Evolutionary conservation across 2,113 vertebrate genomes (phyloP).

Genomic region (Ceratotherium simum): DNA sequence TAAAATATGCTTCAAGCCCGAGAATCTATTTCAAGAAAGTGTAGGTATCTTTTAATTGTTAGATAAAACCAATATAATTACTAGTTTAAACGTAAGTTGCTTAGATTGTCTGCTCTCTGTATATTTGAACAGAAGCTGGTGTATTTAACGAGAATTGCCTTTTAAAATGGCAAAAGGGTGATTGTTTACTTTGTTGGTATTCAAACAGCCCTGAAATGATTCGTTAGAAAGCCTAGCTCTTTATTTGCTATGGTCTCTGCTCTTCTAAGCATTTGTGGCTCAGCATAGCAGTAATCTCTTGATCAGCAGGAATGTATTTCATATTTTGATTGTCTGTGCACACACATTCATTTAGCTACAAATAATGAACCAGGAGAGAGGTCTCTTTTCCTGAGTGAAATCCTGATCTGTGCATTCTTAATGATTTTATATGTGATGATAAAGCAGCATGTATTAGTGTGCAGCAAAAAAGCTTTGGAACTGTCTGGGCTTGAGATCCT

Average conservation of each 20-base stretch:
- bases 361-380: not conserved
- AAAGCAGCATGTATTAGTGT: not conserved
- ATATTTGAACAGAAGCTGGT: conserved; percentile 62
- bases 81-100: conserved; percentile 39
- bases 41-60: conserved; percentile 33
- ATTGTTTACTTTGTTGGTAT: conserved; percentile 55
- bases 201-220: conserved; percentile 32
- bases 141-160: conserved; percentile 6
- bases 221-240: conserved; percentile 42
- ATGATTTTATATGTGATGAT: conserved; percentile 18
- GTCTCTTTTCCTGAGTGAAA: conserved; percentile 15
- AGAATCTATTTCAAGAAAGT: conserved; percentile 45
- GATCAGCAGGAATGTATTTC: conserved; percentile 8
- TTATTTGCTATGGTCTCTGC: conserved; percentile 51
- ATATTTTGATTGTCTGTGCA: conserved; percentile 59
- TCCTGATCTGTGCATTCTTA: not conserved
- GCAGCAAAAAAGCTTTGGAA: not conserved
- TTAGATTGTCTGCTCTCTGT: conserved; percentile 52
- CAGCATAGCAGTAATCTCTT: conserved; percentile 7
- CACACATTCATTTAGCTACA: conserved; percentile 46
- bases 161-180: conserved; percentile 32
- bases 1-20: not conserved
- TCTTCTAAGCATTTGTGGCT: conserved; percentile 39
- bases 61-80: conserved; percentile 20
- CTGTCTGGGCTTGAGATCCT: not conserved